Evolutionary conservation across 2,888 invertebrate species (phyloP).

Genomic region (Mythimna lalbum): DNA sequence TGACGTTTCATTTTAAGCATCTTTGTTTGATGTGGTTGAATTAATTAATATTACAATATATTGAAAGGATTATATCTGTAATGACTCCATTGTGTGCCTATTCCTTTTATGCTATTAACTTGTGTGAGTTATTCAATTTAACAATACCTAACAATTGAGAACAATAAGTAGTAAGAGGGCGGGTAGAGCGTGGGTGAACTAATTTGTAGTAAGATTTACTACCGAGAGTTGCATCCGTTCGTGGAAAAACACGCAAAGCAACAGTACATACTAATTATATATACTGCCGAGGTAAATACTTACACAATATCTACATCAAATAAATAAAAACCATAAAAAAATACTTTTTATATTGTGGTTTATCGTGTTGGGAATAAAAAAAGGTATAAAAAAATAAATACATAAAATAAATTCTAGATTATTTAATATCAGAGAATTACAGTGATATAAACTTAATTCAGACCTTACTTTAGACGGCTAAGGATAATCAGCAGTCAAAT

Average conservation of each 20-base stretch:
- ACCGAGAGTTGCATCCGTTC: conserved; percentile 1
- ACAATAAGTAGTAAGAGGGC: neutral
- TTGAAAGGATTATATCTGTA: neutral
- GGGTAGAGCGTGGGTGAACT: conserved; percentile 12
- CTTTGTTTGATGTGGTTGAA: neutral
- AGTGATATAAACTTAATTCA: conserved; percentile 67
- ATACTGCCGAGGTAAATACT: neutral
- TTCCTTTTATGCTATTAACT: neutral
- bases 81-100: no score
- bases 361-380: neutral
- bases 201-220: conserved; percentile 5
- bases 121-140: neutral
- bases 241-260: neutral
- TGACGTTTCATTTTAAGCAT: conserved; percentile 35
- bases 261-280: neutral
- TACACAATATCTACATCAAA: no score
- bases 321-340: no score
- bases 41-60: neutral
- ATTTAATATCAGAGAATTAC: conserved; percentile 64
- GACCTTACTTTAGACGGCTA: conserved; percentile 62
- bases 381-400: conserved; percentile 24
- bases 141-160: neutral
- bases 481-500: conserved; percentile 37
- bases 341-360: neutral
- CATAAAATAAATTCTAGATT: conserved; percentile 31